These are phyloP conservation scores for Pyrocephalus nanus DNA, from an alignment of 2,797 vertebrate species.

Conservation along the genomic window DNA sequence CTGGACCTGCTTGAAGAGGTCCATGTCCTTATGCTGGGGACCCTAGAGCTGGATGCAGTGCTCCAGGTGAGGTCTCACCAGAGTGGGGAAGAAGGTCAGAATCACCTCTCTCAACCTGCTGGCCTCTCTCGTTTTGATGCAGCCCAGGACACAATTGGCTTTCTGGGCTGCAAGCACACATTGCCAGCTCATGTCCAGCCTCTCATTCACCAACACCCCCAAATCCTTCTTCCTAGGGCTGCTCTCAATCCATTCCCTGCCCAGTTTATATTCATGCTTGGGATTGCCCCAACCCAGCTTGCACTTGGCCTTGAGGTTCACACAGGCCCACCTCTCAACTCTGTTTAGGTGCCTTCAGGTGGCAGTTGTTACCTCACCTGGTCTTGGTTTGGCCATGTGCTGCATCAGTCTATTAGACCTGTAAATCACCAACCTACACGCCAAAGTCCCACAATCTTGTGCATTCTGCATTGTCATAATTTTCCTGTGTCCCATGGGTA, in stretches of 20 bases:
- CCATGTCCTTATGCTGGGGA: not conserved
- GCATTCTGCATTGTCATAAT: not conserved
- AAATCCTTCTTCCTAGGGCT: too few species aligned
- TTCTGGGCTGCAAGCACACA: not conserved
- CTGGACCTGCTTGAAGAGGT: not conserved
- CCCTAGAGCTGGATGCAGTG: not conserved
- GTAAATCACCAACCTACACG: not conserved
- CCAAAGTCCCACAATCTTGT: not conserved
- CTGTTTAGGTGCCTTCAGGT: too few species aligned
- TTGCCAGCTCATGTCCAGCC: not conserved
- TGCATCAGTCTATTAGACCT: not conserved
- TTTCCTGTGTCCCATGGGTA: not conserved
- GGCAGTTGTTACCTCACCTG: not conserved
- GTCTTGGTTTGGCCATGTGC: not conserved
- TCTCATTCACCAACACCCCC: not conserved
- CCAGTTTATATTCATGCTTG: not conserved
- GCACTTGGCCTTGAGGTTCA: not conserved
- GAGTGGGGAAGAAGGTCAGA: not conserved
- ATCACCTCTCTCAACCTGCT: not conserved
- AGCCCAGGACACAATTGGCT: not conserved
- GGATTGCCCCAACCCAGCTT: not conserved
- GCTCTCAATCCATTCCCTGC: not conserved
- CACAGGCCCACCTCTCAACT: not conserved
- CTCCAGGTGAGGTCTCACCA: not conserved
- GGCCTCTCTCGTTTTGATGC: not conserved